phyloP scores from a whole-genome alignment of 2,888 invertebrate species.

The Apodemia hepburni region DNA sequence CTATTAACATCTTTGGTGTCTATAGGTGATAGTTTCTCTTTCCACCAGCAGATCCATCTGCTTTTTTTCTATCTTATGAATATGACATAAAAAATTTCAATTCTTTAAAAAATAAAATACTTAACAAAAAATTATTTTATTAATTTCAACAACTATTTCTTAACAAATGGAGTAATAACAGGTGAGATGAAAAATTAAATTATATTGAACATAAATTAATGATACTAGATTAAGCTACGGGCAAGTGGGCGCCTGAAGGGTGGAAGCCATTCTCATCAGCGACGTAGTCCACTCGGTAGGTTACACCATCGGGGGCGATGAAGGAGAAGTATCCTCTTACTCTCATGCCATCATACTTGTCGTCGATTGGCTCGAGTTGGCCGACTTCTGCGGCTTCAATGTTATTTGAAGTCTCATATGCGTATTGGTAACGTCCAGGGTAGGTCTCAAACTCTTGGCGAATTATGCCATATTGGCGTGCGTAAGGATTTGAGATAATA shows the following conservation, averaged over 20 bases:
- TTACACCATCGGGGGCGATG: slow-evolving; percentile 63
- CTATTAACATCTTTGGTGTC: too few relatives aligned
- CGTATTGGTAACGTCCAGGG: slow-evolving; percentile 68
- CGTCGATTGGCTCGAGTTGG: slow-evolving; percentile 53
- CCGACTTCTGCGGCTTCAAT: slow-evolving; percentile 70
- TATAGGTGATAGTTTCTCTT: too few relatives aligned
- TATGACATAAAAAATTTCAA: too few relatives aligned
- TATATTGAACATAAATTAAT: neutral
- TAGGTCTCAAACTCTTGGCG: slow-evolving; percentile 58
- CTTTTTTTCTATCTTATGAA: too few relatives aligned
- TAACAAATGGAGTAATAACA: neutral
- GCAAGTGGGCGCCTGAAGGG: slow-evolving; percentile 58
- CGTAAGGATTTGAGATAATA: too few relatives aligned
- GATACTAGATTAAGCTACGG: slow-evolving; percentile 34
- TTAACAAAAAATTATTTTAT: neutral
- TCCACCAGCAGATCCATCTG: too few relatives aligned
- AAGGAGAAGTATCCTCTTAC: slow-evolving; percentile 68
- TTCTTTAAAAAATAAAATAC: too few relatives aligned
- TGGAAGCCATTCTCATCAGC: slow-evolving; percentile 70
- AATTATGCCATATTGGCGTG: slow-evolving; percentile 48
- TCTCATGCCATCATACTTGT: slow-evolving; percentile 48
- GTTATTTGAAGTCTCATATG: slow-evolving; percentile 75
- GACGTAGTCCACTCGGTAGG: slow-evolving; percentile 70
- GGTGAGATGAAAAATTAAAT: neutral
- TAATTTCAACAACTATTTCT: neutral